Evolutionary conservation across 1,140 invertebrate species (phyloP).

Genomic region (Helicoverpa armigera): DNA sequence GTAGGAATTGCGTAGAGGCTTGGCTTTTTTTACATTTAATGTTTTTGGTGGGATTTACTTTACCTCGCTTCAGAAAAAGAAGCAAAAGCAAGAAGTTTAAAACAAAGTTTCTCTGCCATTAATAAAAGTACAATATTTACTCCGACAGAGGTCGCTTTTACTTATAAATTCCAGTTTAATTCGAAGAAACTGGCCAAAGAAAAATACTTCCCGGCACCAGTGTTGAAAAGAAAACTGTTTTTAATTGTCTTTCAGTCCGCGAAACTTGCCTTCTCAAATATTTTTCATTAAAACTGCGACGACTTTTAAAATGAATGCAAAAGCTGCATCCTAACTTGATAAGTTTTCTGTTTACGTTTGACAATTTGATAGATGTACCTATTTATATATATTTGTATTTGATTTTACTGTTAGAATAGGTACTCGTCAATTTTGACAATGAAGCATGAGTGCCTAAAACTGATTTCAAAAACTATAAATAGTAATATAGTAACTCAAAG

Average conservation of each 20-base stretch:
- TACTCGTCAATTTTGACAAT: too few species aligned
- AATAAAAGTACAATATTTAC: conserved; percentile 29
- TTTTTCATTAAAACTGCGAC: conserved; percentile 21
- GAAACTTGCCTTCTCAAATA: conserved; percentile 34
- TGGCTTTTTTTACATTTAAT: too few species aligned
- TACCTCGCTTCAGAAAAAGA: too few species aligned
- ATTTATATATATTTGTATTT: background rate
- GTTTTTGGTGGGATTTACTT: too few species aligned
- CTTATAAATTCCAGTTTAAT: background rate
- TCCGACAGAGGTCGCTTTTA: background rate
- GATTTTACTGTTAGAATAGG: too few species aligned
- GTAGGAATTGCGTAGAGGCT: too few species aligned
- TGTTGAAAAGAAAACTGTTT: conserved; percentile 37
- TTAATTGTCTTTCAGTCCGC: conserved; percentile 37
- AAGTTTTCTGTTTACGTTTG: conserved; percentile 29
- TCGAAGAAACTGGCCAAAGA: background rate
- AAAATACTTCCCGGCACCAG: background rate
- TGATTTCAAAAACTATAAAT: background rate
- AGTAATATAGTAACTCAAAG: too few species aligned
- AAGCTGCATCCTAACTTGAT: background rate
- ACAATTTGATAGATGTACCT: background rate
- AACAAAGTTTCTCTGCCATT: background rate
- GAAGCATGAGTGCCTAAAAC: too few species aligned
- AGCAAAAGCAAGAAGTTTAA: background rate
- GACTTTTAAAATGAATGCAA: conserved; percentile 27